Percentiles rank a stretch among this genome's conserved stretches.
These are phyloP conservation scores for Caradrina clavipalpis DNA, from an alignment of 2,888 invertebrate genomes.

Conservation along the genomic window DNA sequence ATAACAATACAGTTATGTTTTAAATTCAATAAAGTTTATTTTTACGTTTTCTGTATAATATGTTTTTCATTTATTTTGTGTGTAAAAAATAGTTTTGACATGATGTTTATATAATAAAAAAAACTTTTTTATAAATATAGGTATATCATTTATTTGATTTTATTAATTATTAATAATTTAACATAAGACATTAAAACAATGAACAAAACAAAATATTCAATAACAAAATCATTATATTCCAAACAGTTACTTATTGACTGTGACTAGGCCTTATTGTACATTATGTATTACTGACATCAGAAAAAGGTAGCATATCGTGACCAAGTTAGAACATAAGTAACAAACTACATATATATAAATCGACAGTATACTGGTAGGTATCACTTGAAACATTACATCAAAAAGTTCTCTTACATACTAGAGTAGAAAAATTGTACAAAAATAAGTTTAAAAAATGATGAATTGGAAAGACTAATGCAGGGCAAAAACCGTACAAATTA, in stretches of 20 bases:
- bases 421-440: conserved; percentile 36
- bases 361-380: conserved; percentile 37
- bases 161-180: conserved; percentile 41
- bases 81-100: conserved; percentile 58
- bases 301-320: conserved; percentile 11
- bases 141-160: conserved; percentile 58
- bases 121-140: conserved; percentile 55
- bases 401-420: conserved; percentile 43
- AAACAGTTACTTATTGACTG: conserved; percentile 18
- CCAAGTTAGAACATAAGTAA: conserved; percentile 7
- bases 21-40: conserved; percentile 88
- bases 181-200: conserved; percentile 35
- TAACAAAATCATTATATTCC: conserved; percentile 37
- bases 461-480: conserved; percentile 11
- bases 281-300: conserved; percentile 15
- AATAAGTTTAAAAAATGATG: background rate
- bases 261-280: conserved; percentile 42
- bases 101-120: conserved; percentile 56
- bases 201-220: conserved; percentile 29
- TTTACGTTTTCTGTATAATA: conserved; percentile 86
- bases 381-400: conserved; percentile 31
- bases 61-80: conserved; percentile 78
- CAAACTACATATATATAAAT: conserved; percentile 17
- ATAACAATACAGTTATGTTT: conserved; percentile 83
- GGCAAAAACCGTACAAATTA: conserved; percentile 3